Base-by-base conservation (phyloP, 2,888 invertebrate species). In the Zygothrica quintamaculata region DNA sequence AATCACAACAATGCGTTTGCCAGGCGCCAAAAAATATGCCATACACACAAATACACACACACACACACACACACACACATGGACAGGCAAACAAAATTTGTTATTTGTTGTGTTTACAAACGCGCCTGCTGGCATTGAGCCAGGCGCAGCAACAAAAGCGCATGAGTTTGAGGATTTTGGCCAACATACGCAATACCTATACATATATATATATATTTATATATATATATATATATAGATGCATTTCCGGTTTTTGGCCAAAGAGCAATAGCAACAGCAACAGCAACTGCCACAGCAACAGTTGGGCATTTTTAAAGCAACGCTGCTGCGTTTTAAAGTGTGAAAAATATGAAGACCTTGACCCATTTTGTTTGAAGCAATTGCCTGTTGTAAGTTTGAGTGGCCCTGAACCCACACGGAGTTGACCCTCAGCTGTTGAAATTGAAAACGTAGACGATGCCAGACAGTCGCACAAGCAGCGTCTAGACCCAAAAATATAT, bases 401-500 rank as follows among this genome's bases (percentile, higher is more conserved):
- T 62, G 64, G 31, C 34, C 16, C 55, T 47, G 31, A 37, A 33
- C 33, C 48, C 59, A 52, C 47, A 62, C 46, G 53, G 66, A 61
- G 58, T 64, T 73, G 73, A 72, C 73, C 64, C 73, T 59, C 56
- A 68, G 69, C 59, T 59, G 56, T 47, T n/a, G 51, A 65, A 73
- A 72, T 73, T 56, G 65, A 68, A 72, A 71, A 51, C 71, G 72
- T 72, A 72, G 71, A 71, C 67, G 67, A 53, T 61, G 67, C 68
- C 64, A 71, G 67, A 66, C 71, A 70, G 69, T 62, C 56, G 56
- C 68, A 76, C 65, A 52, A 65, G 59, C 44, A 68, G 65, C 71
- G 75, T 72, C 77, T 70, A 77, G 77, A 77, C 71, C 84, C 84
- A 77, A 84, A 84, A 84, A 85, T 85, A 82, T 82, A 85, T 82